A percentile compares a stretch with the other conserved stretches of the same genome.
phyloP scores from a whole-genome alignment of 1,140 invertebrate species.

The Drosophila orosa region DNA sequence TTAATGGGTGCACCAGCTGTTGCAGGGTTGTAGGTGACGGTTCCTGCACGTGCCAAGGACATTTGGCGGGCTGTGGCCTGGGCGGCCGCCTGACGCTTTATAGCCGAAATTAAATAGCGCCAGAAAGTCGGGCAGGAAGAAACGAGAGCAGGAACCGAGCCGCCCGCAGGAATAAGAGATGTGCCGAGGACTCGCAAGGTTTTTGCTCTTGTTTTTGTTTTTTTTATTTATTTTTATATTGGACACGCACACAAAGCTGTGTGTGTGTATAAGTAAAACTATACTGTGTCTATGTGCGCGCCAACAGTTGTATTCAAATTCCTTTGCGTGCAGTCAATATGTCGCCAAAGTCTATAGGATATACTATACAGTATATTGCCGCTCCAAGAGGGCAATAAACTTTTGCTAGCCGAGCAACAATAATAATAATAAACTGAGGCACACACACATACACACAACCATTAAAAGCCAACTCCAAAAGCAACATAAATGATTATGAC shows the following conservation, averaged over 20 bases:
- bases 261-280: neutral
- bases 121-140: constrained; percentile 61
- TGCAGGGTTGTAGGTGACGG: neutral
- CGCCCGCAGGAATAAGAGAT: constrained; percentile 7
- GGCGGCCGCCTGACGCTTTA: constrained; percentile 29
- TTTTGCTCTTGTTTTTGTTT: constrained; percentile 29
- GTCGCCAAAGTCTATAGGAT: constrained; percentile 28
- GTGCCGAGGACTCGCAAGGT: constrained; percentile 22
- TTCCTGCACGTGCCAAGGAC: constrained; percentile 65
- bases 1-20: constrained; percentile 47
- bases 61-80: constrained; percentile 15
- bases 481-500: constrained; percentile 29
- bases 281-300: constrained; percentile 19
- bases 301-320: constrained; percentile 51
- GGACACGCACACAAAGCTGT: constrained; percentile 25
- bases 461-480: constrained; percentile 34
- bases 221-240: constrained; percentile 48
- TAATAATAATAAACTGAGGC: constrained; percentile 68
- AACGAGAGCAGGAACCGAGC: neutral
- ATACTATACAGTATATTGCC: neutral
- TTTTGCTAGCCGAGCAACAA: constrained; percentile 47
- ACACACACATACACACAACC: constrained; percentile 27
- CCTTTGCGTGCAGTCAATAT: constrained; percentile 80
- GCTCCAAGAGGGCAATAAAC: constrained; percentile 73
- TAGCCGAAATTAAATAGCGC: constrained; percentile 62